Percentiles rank a stretch among this genome's conserved stretches.
Evolutionary conservation across 2,888 invertebrate species (phyloP).

Genomic region (Lordiphosa andalusiaca): DNA sequence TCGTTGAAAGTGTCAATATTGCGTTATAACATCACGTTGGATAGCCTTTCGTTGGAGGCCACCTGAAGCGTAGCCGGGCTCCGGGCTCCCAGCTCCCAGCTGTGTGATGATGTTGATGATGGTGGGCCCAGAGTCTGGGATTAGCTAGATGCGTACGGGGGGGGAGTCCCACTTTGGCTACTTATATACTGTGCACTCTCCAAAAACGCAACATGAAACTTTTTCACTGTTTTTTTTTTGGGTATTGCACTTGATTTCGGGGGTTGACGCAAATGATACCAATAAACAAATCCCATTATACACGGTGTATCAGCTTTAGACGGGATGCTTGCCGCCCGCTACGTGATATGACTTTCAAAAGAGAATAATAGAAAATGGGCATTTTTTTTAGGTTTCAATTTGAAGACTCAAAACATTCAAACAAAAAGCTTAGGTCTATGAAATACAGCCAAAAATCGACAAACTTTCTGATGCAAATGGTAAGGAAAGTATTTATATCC

Average conservation of each 20-base stretch:
- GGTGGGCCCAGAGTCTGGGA: constrained; percentile 47
- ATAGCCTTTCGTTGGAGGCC: constrained; percentile 31
- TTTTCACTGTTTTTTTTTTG: constrained; percentile 24
- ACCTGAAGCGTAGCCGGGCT: constrained; percentile 33
- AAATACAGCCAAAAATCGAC: too few relatives aligned
- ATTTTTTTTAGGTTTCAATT: neutral
- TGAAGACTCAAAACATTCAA: too few relatives aligned
- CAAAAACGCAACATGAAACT: constrained; percentile 71
- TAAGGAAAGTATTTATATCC: too few relatives aligned
- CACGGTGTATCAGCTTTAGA: constrained; percentile 78
- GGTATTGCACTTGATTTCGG: neutral
- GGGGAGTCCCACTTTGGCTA: constrained; percentile 61
- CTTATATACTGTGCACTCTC: constrained; percentile 64
- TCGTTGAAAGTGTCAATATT: constrained; percentile 76
- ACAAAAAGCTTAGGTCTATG: too few relatives aligned
- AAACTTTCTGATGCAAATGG: too few relatives aligned
- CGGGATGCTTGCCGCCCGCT: constrained; percentile 55
- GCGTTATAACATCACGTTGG: constrained; percentile 75
- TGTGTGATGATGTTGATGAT: constrained; percentile 33
- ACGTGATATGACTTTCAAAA: constrained; percentile 76
- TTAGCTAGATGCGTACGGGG: constrained; percentile 48
- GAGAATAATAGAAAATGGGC: constrained; percentile 21
- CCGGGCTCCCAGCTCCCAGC: constrained; percentile 31
- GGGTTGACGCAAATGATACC: constrained; percentile 75
- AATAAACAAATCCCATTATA: constrained; percentile 80